Conservation (phyloP, 2,888 invertebrate genomes). For the Drosophila niveifrons region DNA sequence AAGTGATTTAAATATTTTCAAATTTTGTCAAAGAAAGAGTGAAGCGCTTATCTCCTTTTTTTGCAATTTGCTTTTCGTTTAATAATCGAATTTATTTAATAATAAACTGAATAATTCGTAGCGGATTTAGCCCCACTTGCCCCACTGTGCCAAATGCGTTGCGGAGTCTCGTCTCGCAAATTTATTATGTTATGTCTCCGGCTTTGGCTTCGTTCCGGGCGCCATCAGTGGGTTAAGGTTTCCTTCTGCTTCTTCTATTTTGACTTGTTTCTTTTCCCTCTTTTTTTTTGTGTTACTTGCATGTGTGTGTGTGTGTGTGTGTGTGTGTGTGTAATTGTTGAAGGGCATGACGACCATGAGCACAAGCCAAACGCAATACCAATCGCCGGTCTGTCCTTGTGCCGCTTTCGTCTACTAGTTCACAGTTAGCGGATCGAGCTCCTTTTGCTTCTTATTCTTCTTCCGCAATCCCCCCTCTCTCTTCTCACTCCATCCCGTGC, state of each 20-base stretch:
- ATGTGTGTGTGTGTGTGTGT: slow-evolving; percentile 19
- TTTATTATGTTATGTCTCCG: slow-evolving; percentile 77
- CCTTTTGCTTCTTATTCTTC: neutral
- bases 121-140: neutral
- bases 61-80: too few species aligned
- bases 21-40: too few species aligned
- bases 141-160: slow-evolving; percentile 32
- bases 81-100: too few species aligned
- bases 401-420: neutral
- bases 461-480: neutral
- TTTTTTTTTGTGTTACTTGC: slow-evolving; percentile 7
- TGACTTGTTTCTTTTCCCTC: slow-evolving; percentile 9
- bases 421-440: neutral
- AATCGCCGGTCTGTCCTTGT: slow-evolving; percentile 26
- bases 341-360: slow-evolving; percentile 52
- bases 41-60: too few species aligned
- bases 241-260: slow-evolving; percentile 22
- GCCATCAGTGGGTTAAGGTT: slow-evolving; percentile 76
- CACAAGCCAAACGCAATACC: slow-evolving; percentile 49
- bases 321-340: slow-evolving; percentile 56
- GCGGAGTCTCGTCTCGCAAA: slow-evolving; percentile 51
- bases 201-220: slow-evolving; percentile 71
- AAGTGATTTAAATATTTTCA: too few species aligned
- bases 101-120: too few species aligned
- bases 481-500: neutral